Evolutionary conservation across 2,797 vertebrate genomes (phyloP).

Genomic region (Momotus momota): DNA sequence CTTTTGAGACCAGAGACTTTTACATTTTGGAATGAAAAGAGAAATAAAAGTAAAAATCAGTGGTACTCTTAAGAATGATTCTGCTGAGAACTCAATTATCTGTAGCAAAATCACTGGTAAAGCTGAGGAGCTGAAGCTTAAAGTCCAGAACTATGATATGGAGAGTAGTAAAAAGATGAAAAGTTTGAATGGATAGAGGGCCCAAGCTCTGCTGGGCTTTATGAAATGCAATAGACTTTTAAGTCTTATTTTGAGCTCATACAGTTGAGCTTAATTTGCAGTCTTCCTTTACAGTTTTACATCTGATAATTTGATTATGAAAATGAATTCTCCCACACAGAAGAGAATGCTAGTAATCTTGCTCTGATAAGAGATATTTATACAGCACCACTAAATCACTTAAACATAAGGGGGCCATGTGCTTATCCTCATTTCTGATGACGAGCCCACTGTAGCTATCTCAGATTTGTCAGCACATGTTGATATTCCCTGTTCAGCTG

Average conservation of each 20-base stretch:
- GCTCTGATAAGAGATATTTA: conserved; percentile 50
- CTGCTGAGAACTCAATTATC: not conserved
- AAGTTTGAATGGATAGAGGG: not conserved
- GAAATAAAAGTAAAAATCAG: not conserved
- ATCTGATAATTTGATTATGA: conserved; percentile 18
- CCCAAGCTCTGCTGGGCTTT: not conserved
- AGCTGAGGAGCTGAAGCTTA: not conserved
- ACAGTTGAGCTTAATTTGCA: not conserved
- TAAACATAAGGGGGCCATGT: conserved; percentile 42
- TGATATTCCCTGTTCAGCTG: not conserved
- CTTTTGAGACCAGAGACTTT: not conserved
- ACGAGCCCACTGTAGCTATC: not conserved
- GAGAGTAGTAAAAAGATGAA: conserved; percentile 15
- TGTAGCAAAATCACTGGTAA: not conserved
- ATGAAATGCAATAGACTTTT: not conserved
- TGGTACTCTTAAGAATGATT: not conserved
- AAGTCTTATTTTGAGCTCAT: not conserved
- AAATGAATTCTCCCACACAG: conserved; percentile 14
- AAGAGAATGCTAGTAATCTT: conserved; percentile 60
- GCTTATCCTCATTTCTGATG: conserved; percentile 39
- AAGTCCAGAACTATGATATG: not conserved
- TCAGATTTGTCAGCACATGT: not conserved
- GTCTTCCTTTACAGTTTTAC: not conserved
- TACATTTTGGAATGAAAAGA: not conserved
- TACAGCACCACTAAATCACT: conserved; percentile 11